Evolutionary conservation across 2,888 invertebrate species (phyloP), one percentile per base, ranked within the genome.

Genomic region (Nowickia ferox): DNA sequence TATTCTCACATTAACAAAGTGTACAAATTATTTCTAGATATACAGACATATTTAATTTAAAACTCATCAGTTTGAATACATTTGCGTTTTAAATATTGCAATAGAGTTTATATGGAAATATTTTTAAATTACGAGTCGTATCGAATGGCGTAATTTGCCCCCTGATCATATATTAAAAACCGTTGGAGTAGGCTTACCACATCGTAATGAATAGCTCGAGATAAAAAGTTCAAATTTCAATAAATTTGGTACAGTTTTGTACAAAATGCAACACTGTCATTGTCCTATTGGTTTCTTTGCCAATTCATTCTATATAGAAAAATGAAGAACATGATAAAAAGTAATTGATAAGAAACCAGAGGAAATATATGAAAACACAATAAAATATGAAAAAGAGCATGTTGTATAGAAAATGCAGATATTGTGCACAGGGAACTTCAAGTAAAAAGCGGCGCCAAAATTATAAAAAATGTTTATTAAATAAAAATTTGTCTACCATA

Each of bases 371-470:
- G 44, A 86, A 86, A 86, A 83, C 79, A 83, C 61, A 86, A 86
- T 86, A 83, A 80, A 82, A 66, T 59, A 30, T 59, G 9, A 66
- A 84, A 55, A 48, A 11, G 68, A 83, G 69, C 72, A 81, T 81
- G 72, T 46, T 77, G 65, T 57, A 65, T 42, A 68, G 48, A 68
- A 55, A 84, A 84, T 13, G 59, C 17, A 66, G 65, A 79, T 51
- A 46, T 51, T 76, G 40, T 84, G 30, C 65, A 77, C 48, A 61
- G 59, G 74, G 65, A 76, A 65, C 79, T 61, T 55, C 61, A 68
- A 59, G 40, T 53, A 17, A 72, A 86, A 86, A 86, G 82, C 86
- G 86, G 86, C 86, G 86, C 86, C 83, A 86, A 86, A 86, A 80
- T 65, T 76, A 48, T 74, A 57, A 72, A 61, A 38, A 59, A 59